Percentiles rank a stretch among this genome's conserved stretches.
Conservation (phyloP, 2,888 invertebrate species). For the Scelioninae gen. 2 region DNA sequence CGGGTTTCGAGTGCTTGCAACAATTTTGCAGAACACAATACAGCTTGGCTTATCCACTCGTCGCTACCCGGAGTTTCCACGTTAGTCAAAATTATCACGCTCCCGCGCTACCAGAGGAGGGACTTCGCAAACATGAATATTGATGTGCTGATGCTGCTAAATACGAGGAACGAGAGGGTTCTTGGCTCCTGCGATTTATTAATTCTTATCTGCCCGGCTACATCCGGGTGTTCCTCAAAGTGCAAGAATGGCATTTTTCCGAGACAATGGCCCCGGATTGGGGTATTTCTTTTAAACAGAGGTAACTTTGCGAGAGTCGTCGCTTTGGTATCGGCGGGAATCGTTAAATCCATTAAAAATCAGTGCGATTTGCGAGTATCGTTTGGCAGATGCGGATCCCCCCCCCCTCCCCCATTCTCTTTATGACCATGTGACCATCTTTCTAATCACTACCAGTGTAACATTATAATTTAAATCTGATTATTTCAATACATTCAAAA, state of each 20-base stretch:
- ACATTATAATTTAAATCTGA: too few species aligned
- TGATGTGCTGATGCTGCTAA: conserved; percentile 74
- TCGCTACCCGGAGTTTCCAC: conserved; percentile 39
- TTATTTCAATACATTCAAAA: too few species aligned
- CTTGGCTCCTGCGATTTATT: conserved; percentile 67
- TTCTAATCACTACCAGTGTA: too few species aligned
- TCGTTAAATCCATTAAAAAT: too few species aligned
- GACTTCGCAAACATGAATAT: conserved; percentile 71
- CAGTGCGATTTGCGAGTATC: too few species aligned
- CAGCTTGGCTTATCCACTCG: conserved; percentile 37
- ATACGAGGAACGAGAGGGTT: conserved; percentile 65
- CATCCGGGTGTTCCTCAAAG: conserved; percentile 48
- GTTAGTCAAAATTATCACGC: conserved; percentile 49
- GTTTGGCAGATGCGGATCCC: too few species aligned
- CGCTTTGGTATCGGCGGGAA: too few species aligned
- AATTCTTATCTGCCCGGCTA: conserved; percentile 65
- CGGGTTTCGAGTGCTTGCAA: conserved; percentile 47
- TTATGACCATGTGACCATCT: too few species aligned
- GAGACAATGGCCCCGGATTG: background rate
- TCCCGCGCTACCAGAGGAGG: conserved; percentile 42
- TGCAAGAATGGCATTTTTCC: conserved; percentile 46
- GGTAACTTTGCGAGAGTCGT: background rate
- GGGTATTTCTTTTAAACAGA: conserved; percentile 12
- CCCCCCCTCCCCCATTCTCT: too few species aligned
- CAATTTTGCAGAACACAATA: conserved; percentile 51